Evolutionary conservation across 2,113 vertebrate genomes (phyloP), one percentile per base, ranked within the genome.

Genomic region (Boleophthalmus pectinirostris): DNA sequence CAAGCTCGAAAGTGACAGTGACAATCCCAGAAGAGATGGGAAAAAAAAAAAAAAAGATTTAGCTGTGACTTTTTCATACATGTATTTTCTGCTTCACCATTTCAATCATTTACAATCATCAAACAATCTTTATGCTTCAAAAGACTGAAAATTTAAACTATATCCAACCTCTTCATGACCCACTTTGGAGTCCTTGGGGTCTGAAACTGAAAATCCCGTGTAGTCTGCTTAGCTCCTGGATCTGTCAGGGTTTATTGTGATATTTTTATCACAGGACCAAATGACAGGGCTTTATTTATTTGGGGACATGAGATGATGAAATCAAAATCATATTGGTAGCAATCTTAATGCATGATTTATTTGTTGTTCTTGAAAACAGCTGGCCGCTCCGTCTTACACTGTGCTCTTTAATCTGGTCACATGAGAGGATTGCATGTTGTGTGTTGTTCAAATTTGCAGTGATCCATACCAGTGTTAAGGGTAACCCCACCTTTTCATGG

Each of bases 151-250:
- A 54, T 54, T 54, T 54, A 58, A 58, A 58, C 25, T 61, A 33
- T 14, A 61, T 29, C 16, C 58, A 61, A 33, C 58, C 58, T 61
- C 58, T 33, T 18, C n/a, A 10, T 61, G 58, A 61, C 58, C 58
- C 58, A 61, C 14, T 61, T 61, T 61, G 24, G 16, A 33, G 58
- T 61, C 56, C 56, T 58, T 58, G 56, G 56, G 24, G 56, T 58
- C 56, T 58, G 56, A 25, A 58, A 58, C 23, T 24, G 12, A 25
- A 33, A 61, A 61, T 25, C 25, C 24, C 58, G 3, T 33, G 24
- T 33, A 61, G 24, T 61, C 24, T 61, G 24, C 15, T 61, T 33
- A 33, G 16, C 25, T 61, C 15, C 15, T 61, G 21, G 23, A 24
- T 61, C 58, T 61, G 14, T 15, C 14, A 60, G 14, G 24, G 1